These are phyloP conservation scores for Saccostrea cuccullata DNA, from an alignment of 1,140 invertebrate genomes.

Conservation along the genomic window DNA sequence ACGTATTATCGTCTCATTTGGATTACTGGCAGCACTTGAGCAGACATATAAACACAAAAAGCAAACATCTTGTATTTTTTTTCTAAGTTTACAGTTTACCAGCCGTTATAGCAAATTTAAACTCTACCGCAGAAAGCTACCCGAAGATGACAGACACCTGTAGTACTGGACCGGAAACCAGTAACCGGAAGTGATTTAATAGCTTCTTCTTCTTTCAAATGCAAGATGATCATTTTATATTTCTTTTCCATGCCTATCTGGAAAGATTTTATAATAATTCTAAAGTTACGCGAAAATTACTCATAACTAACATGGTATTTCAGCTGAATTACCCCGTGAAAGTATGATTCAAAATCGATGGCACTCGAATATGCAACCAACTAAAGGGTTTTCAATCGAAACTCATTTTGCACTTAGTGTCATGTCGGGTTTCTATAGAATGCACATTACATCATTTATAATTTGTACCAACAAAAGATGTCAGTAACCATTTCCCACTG, in stretches of 20 bases:
- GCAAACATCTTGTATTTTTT: too few relatives aligned
- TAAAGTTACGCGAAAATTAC: not conserved
- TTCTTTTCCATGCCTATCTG: too few relatives aligned
- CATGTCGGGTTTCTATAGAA: conserved; percentile 4
- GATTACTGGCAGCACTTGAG: not conserved
- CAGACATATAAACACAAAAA: not conserved
- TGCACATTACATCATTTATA: conserved; percentile 18
- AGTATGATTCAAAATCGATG: conserved; percentile 19
- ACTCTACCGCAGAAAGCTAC: not conserved
- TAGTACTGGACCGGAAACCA: not conserved
- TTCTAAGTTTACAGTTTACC: too few relatives aligned
- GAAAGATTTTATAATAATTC: not conserved
- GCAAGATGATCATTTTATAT: too few relatives aligned
- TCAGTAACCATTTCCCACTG: conserved; percentile 27
- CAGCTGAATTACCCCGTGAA: not conserved
- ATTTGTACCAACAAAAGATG: conserved; percentile 30
- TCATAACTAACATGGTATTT: not conserved
- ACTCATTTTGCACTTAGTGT: conserved; percentile 35
- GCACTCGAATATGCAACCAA: conserved; percentile 1
- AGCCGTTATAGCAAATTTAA: not conserved
- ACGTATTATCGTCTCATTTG: not conserved
- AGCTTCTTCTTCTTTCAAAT: not conserved
- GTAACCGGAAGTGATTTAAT: not conserved
- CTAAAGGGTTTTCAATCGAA: conserved; percentile 19
- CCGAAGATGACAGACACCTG: too few relatives aligned